Evolutionary conservation across 1,140 invertebrate genomes (phyloP), one percentile per base, ranked within the genome.

Genomic region (Colletes latitarsis): DNA sequence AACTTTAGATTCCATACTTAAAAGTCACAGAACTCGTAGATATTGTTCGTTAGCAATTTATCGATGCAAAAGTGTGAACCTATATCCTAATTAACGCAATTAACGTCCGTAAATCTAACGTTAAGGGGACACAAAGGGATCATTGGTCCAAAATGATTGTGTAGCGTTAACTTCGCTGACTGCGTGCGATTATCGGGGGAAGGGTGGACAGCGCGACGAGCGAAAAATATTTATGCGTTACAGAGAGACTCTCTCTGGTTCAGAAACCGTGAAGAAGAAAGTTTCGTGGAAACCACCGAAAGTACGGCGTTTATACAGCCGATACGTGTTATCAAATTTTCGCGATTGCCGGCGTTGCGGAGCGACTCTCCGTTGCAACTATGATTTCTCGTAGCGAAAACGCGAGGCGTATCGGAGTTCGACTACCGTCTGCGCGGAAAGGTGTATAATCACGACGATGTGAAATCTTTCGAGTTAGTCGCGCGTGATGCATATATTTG

Each of bases 191-290:
- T 46, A 46, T 8, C 43, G 43, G 9, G 4, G 1, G 66, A 15
- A 57, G 57, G 75, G 66, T 69, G 55, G 60, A 60, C 41, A 72
- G 19, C 52, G 39, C 43, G 14, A 55, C 9, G n/a, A 73, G 12
- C 14, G 14, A 10, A n/a, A 46, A 43, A 17, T 64, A 58, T 74
- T 75, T 57, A 57, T 19, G 21, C 41, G 39, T 77, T 58, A 1
- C 21, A 9, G 58, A 6, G 19, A 46, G 39, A 84, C 84, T 82
- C 73, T 85, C 82, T 81, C 84, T 71, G 57, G 52, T 6, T 77
- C 73, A 85, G 84, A 84, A 82, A 85, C 84, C 83, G 74, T 85
- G 53, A 85, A 85, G 81, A 84, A 82, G 83, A 82, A 85, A 85
- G 83, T 81, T 70, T 15, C 10, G 6, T 30, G 17, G 68, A 30